These are phyloP conservation scores for Protosalanx chinensis DNA, from an alignment of 2,797 vertebrate genomes.

Conservation along the genomic window DNA sequence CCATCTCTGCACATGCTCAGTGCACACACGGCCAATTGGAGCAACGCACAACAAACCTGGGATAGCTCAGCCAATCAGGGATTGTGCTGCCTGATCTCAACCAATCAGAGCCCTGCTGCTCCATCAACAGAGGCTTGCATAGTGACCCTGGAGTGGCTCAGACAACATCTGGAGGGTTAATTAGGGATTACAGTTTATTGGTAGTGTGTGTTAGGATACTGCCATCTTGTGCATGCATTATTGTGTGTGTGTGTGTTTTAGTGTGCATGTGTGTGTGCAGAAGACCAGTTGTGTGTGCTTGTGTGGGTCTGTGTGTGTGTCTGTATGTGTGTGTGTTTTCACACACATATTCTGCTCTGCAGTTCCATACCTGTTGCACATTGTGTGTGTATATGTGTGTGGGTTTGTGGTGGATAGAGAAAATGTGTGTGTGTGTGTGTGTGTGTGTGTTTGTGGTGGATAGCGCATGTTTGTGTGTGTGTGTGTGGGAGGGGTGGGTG, in stretches of 20 bases:
- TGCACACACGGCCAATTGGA: slow-evolving; percentile 13
- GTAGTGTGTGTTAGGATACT: slow-evolving; percentile 14
- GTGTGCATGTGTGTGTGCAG: slow-evolving; percentile 22
- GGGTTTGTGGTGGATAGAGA: not conserved
- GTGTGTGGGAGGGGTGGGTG: not conserved
- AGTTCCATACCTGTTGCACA: slow-evolving; percentile 67
- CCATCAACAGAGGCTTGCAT: not conserved
- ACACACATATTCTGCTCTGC: not conserved
- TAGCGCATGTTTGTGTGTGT: not conserved
- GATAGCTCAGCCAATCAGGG: slow-evolving; percentile 30
- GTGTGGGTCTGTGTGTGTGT: slow-evolving; percentile 7
- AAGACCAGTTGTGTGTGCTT: slow-evolving; percentile 43
- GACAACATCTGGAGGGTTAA: slow-evolving; percentile 54
- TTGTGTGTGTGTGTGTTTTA: slow-evolving; percentile 57
- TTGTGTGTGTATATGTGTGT: slow-evolving; percentile 25
- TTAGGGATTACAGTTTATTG: slow-evolving; percentile 23
- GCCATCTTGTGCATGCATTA: slow-evolving; percentile 2
- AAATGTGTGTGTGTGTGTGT: not conserved
- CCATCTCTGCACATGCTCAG: slow-evolving; percentile 18
- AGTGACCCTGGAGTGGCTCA: slow-evolving; percentile 1
- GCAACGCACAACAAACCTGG: slow-evolving; percentile 16
- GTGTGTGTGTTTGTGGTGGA: not conserved
- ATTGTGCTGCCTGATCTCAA: not conserved
- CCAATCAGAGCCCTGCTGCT: not conserved
- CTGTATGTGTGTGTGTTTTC: not conserved